These are phyloP conservation scores for Vidua macroura DNA, from an alignment of 2,113 vertebrate genomes.

Conservation along the genomic window DNA sequence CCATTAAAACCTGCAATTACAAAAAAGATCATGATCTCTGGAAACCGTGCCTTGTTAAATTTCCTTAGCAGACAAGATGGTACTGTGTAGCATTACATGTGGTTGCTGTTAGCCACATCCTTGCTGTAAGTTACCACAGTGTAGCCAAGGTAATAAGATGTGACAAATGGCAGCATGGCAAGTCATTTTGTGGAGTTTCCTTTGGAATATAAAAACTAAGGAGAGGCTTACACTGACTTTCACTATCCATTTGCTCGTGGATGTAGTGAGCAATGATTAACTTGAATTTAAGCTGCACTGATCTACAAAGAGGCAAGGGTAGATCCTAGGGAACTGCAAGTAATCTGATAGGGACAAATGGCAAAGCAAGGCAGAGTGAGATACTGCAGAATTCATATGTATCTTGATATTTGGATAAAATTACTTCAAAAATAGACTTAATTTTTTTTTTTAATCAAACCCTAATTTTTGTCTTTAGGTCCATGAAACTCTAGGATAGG, in stretches of 20 bases:
- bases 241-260: neutral
- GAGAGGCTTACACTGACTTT: slow-evolving; percentile 51
- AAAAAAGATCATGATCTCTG: slow-evolving; percentile 68
- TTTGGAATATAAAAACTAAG: neutral
- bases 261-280: neutral
- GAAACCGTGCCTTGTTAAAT: slow-evolving; percentile 71
- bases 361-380: neutral
- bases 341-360: neutral
- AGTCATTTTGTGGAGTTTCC: slow-evolving; percentile 59
- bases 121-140: slow-evolving; percentile 71
- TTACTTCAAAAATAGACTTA: neutral
- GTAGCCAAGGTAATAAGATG: slow-evolving; percentile 68
- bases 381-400: neutral
- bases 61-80: slow-evolving; percentile 67
- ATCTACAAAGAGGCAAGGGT: neutral
- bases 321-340: neutral
- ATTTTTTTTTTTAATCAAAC: neutral
- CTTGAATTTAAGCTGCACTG: neutral
- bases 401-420: neutral
- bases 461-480: neutral
- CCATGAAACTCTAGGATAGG: neutral
- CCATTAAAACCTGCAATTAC: slow-evolving; percentile 60
- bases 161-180: slow-evolving; percentile 68
- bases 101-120: slow-evolving; percentile 77
- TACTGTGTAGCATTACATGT: slow-evolving; percentile 63